Conservation (phyloP, 1,140 invertebrate species). For the Drosophila sproati region DNA sequence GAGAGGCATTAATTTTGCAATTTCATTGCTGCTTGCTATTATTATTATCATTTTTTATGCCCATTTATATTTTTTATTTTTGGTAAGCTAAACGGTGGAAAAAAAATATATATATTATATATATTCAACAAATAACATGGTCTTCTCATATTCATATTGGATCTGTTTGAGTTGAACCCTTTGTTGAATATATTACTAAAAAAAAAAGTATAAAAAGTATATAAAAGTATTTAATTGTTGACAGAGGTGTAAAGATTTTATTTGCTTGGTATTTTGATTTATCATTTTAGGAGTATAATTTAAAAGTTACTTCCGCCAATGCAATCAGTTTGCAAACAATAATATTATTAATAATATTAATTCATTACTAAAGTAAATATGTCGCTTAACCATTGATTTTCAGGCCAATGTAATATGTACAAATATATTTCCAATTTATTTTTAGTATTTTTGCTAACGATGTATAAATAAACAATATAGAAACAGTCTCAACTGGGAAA, state of each 20-base stretch:
- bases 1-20: constrained; percentile 70
- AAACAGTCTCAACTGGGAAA: no score
- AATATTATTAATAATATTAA: no score
- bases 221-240: background rate
- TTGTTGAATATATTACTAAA: background rate
- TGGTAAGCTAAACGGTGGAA: constrained; percentile 31
- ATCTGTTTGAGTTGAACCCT: background rate
- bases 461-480: no score
- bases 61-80: background rate
- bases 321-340: no score
- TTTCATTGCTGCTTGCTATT: constrained; percentile 58
- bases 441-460: no score
- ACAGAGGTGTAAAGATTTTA: background rate
- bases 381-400: no score
- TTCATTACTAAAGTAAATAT: no score
- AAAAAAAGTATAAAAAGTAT: no score
- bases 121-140: constrained; percentile 18
- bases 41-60: constrained; percentile 45
- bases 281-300: no score
- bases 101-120: constrained; percentile 37
- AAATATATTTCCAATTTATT: no score
- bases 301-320: no score
- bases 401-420: no score
- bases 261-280: background rate
- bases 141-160: constrained; percentile 8